Evolutionary conservation across 2,113 vertebrate genomes (phyloP), one percentile per base, ranked within the genome.

Genomic region (Calidris pugnax): DNA sequence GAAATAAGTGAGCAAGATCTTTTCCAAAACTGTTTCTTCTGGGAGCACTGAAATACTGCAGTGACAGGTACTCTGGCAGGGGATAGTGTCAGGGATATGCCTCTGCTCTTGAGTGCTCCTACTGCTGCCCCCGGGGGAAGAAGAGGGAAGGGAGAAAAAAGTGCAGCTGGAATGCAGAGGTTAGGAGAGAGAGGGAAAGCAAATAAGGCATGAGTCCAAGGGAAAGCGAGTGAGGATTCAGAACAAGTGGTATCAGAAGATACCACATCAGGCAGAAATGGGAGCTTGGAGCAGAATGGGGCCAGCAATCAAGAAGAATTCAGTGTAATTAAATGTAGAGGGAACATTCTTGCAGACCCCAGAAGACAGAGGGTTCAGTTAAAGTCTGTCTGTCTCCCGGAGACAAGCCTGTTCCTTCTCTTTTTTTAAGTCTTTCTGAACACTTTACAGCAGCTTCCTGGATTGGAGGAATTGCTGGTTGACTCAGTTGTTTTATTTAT

Each of bases 51-150:
- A 22, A 72, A 45, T 50, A 4, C 21, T 43, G 24, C 63, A 55
- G 32, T 41, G 57, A 56, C 8, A n/a, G 23, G 21, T 26, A 45
- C 0, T 0, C 6, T 82, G 16, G 3, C 47, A 14, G 12, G 22
- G 0, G 0, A 24, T 41, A 41, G 76, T n/a, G 26, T 35, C 56
- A 57, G 27, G 26, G 35, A 28, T 57, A 22, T 21, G 8, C 5
- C 22, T 1, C 0, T 43, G 12, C 6, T 45, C n/a, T 14, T 50
- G 1, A 1, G 5, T 63, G 27, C 12, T 91, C 22, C 51, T 26
- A 10, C 19, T 37, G 24, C 17, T 89, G 24, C 27, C 22, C 32
- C 51, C 8, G 21, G 33, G 10, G 6, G 30, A 73, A 68, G n/a
- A 24, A 47, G 19, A 55, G 4, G 10, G 15, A 66, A 80, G 86